These are phyloP conservation scores for Aphidius colemani DNA, from an alignment of 2,888 invertebrate genomes.

Conservation along the genomic window DNA sequence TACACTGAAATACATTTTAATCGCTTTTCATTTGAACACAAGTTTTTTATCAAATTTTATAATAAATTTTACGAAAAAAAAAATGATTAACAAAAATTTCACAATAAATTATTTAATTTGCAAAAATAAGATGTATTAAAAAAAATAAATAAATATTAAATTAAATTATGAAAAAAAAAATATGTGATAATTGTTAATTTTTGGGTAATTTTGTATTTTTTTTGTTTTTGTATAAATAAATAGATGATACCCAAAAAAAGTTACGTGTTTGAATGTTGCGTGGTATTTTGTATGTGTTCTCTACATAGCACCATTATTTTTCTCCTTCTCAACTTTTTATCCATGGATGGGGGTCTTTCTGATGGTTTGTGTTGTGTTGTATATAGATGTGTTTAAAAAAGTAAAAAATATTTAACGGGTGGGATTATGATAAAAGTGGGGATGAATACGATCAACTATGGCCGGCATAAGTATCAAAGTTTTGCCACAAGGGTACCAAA, in stretches of 20 bases:
- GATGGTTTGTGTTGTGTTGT: background rate
- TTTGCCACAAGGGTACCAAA: conserved; percentile 46
- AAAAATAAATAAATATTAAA: too few relatives aligned
- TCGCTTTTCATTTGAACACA: too few relatives aligned
- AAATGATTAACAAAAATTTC: too few relatives aligned
- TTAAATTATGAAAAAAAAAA: too few relatives aligned
- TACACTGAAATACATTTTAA: too few relatives aligned
- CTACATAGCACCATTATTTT: background rate
- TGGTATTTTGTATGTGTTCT: conserved; percentile 32
- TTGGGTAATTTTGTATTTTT: background rate
- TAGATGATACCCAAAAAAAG: conserved; percentile 6
- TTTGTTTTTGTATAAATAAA: background rate
- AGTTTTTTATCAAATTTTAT: too few relatives aligned
- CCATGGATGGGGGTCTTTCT: too few relatives aligned
- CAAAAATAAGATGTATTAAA: too few relatives aligned
- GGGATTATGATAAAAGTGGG: conserved; percentile 26
- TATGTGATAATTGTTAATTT: too few relatives aligned
- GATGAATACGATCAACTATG: conserved; percentile 52
- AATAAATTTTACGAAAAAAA: too few relatives aligned
- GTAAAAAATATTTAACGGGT: background rate
- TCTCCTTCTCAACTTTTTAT: background rate
- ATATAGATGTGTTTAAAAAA: background rate
- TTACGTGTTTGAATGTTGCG: conserved; percentile 47
- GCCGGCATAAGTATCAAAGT: conserved; percentile 47
- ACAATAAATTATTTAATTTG: background rate